Evolutionary conservation across 2,888 invertebrate species (phyloP).

Genomic region (Xanthia togata): DNA sequence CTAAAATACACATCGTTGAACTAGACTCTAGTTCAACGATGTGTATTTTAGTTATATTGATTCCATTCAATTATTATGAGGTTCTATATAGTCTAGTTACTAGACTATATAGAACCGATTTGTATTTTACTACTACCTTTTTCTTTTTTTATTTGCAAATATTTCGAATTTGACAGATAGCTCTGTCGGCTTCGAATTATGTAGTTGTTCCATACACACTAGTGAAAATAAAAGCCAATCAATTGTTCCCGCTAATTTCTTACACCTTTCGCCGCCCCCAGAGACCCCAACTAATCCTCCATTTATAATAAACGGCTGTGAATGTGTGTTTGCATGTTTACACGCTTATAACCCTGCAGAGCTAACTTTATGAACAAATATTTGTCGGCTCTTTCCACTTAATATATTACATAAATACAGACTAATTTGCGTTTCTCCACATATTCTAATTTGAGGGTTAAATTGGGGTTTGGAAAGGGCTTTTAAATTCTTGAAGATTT

Average conservation of each 20-base stretch:
- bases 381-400: constrained; percentile 61
- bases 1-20: background rate
- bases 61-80: too few relatives aligned
- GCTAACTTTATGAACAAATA: constrained; percentile 72
- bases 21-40: too few relatives aligned
- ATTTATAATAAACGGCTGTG: constrained; percentile 77
- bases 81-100: too few relatives aligned
- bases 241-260: constrained; percentile 21
- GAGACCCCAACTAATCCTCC: constrained; percentile 75
- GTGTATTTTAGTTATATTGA: too few relatives aligned
- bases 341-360: constrained; percentile 65
- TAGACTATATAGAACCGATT: too few relatives aligned
- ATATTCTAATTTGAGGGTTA: constrained; percentile 54
- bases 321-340: constrained; percentile 72
- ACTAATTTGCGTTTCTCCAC: constrained; percentile 45
- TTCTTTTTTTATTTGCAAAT: too few relatives aligned
- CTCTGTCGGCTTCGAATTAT: too few relatives aligned
- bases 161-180: too few relatives aligned
- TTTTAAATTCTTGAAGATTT: background rate
- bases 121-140: too few relatives aligned
- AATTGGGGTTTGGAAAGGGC: constrained; percentile 15
- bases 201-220: too few relatives aligned
- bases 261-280: constrained; percentile 48
- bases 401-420: constrained; percentile 59
- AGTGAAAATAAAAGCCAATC: background rate